Evolutionary conservation across 2,797 vertebrate species (phyloP).

Genomic region (Scyliorhinus canicula): DNA sequence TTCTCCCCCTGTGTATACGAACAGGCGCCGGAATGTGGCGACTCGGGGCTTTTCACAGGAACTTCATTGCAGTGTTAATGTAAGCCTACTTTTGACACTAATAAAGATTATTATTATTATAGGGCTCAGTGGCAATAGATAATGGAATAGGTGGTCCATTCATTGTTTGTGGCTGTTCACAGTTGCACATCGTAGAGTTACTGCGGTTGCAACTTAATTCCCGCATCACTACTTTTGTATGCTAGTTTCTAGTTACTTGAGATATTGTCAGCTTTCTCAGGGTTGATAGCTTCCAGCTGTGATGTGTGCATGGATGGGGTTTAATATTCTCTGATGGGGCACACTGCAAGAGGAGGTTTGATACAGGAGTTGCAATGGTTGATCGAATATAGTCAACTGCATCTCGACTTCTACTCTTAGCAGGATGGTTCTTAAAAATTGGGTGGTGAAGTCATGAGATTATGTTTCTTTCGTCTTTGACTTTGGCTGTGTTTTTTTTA

Average conservation of each 20-base stretch:
- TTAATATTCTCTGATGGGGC: neutral
- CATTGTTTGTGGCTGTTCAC: neutral
- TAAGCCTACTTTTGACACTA: no score
- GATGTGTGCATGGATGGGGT: neutral
- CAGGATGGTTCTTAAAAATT: neutral
- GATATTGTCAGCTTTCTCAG: neutral
- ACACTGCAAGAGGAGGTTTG: neutral
- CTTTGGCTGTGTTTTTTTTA: neutral
- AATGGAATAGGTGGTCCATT: neutral
- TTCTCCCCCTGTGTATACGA: no score
- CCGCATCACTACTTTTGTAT: neutral
- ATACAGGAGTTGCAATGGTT: neutral
- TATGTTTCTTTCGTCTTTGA: neutral
- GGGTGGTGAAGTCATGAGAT: neutral
- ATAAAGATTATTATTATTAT: neutral
- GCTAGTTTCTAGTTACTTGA: neutral
- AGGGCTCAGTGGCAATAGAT: neutral
- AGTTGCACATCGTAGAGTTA: neutral
- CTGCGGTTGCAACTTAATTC: neutral
- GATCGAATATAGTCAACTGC: neutral
- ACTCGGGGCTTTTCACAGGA: no score
- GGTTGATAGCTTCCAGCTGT: neutral
- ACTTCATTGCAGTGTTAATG: no score
- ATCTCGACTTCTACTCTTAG: neutral
- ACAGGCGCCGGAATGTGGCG: no score